These are phyloP conservation scores for Agrilus biguttatus DNA, from an alignment of 2,888 invertebrate genomes.

Conservation along the genomic window DNA sequence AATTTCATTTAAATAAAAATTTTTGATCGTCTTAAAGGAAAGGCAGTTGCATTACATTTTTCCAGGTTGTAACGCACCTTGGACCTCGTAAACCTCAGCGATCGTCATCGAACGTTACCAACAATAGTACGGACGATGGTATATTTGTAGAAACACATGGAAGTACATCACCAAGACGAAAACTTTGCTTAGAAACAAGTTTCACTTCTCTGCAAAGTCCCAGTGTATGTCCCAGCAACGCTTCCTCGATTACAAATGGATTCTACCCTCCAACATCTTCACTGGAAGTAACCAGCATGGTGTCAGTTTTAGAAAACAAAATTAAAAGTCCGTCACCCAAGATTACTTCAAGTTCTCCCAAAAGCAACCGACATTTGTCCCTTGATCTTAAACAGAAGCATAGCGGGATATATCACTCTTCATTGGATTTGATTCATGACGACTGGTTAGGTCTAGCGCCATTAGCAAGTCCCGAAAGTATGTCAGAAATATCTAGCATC, in stretches of 20 bases:
- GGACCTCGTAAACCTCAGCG: constrained; percentile 70
- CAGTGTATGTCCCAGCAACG: constrained; percentile 18
- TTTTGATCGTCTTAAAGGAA: background rate
- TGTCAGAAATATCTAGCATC: constrained; percentile 68
- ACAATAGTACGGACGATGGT: background rate
- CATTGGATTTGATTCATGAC: constrained; percentile 40
- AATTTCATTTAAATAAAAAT: too few relatives aligned
- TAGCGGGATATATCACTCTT: background rate
- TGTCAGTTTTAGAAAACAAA: constrained; percentile 9
- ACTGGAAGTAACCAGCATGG: constrained; percentile 12
- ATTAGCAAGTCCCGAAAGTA: constrained; percentile 66
- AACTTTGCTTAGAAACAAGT: constrained; percentile 58
- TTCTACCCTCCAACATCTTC: constrained; percentile 24
- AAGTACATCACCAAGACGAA: constrained; percentile 34
- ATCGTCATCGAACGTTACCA: constrained; percentile 15
- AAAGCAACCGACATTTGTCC: constrained; percentile 8
- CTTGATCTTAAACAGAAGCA: constrained; percentile 6
- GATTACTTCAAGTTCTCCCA: background rate
- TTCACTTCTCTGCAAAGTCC: constrained; percentile 47
- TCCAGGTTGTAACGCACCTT: constrained; percentile 60
- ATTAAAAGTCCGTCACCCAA: constrained; percentile 1
- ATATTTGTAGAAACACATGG: background rate
- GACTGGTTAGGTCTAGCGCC: constrained; percentile 61
- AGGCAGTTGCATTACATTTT: constrained; percentile 6
- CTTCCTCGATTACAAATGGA: constrained; percentile 27